Evolutionary conservation across 2,113 vertebrate species (phyloP).

Genomic region (Pseudorhombus dupliciocellatus): DNA sequence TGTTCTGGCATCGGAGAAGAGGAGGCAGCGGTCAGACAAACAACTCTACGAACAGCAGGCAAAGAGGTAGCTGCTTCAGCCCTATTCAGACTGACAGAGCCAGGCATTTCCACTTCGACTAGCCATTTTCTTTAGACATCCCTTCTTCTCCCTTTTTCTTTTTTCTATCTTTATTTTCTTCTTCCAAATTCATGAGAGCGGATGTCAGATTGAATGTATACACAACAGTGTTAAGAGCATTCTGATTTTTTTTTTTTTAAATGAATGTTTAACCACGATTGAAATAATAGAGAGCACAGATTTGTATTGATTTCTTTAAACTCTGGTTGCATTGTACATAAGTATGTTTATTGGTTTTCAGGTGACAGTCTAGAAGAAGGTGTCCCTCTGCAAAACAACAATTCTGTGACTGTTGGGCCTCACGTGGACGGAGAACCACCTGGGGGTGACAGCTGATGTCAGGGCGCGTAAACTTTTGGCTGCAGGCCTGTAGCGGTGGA

Average conservation of each 20-base stretch:
- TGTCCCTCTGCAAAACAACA: conserved; percentile 71
- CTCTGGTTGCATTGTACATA: neutral
- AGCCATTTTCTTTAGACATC: neutral
- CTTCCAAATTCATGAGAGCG: too few species aligned
- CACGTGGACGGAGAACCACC: conserved; percentile 19
- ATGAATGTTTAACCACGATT: neutral
- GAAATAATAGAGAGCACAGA: neutral
- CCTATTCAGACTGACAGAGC: neutral
- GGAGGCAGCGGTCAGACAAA: conserved; percentile 26
- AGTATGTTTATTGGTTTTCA: conserved; percentile 36
- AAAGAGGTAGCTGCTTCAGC: conserved; percentile 62
- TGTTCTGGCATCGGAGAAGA: conserved; percentile 59
- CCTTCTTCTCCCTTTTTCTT: neutral
- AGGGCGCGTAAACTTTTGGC: neutral
- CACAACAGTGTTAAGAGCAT: too few species aligned
- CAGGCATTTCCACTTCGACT: neutral
- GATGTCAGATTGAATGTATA: too few species aligned
- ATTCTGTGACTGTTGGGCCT: conserved; percentile 19
- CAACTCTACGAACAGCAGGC: conserved; percentile 40
- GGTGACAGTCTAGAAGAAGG: conserved; percentile 70
- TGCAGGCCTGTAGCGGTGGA: conserved; percentile 23
- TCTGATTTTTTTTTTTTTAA: neutral
- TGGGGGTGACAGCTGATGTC: conserved; percentile 32
- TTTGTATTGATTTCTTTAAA: neutral
- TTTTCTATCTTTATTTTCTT: neutral